Evolutionary conservation across 1,140 invertebrate genomes (phyloP), one percentile per base, ranked within the genome.

Genomic region (Drosophila malerkotliana): DNA sequence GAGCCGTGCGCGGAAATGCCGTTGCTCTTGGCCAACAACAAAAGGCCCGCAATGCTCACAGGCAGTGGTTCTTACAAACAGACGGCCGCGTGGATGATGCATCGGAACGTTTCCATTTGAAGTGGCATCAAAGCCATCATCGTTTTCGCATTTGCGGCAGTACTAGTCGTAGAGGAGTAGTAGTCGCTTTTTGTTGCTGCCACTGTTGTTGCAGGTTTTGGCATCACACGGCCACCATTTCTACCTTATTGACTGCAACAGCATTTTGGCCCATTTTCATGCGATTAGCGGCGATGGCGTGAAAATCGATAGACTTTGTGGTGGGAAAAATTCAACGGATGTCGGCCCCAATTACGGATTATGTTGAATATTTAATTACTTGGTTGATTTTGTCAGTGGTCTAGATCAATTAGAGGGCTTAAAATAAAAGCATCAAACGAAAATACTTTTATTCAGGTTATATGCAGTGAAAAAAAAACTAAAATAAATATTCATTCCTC

Each of bases 51-150:
- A 54, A 59, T 47, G 57, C 30, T 24, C 30, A 12, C 47, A 37
- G 26, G 32, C 26, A 14, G 54, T 47, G 32, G 32, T 53, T 64
- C 72, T 64, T 45, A 54, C 56, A 54, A 14, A 37, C 47, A 53
- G 72, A 72, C 58, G 52, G 39, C 32, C 15, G n/a, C 44, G 52
- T 7, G 41, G 30, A 64, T 60, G 60, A 61, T 77, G 78, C 67
- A 66, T 72, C 66, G 72, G 45, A 67, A 63, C 78, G 60, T 81
- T 81, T 80, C 66, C 69, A 81, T 81, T 81, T 76, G 72, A 77
- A 77, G 60, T 72, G 78, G 78, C 78, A 80, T 67, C 78, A 81
- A 66, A 80, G 59, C 75, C 75, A 48, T 72, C 75, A 72, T 72
- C 68, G 57, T 72, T 60, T 24, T 60, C 68, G 26, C 68, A 37